Evolutionary conservation across 2,888 invertebrate genomes (phyloP).

Genomic region (Achlya flavicornis): DNA sequence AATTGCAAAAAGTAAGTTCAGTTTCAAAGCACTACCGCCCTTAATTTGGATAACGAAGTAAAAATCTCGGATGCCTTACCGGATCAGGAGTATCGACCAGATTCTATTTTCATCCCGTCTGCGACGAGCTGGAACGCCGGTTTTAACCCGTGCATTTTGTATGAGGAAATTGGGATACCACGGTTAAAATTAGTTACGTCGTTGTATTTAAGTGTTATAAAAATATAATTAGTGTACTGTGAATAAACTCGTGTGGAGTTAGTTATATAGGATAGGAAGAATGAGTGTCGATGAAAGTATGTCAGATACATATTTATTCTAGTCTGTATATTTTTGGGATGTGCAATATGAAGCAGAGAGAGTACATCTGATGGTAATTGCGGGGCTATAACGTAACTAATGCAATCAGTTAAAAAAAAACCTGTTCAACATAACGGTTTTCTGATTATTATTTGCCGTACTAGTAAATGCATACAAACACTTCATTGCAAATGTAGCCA

Average conservation of each 20-base stretch:
- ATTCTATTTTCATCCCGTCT: slow-evolving; percentile 14
- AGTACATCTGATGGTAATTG: too few relatives aligned
- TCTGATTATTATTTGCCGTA: too few relatives aligned
- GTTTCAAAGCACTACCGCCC: background rate
- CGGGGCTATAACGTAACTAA: too few relatives aligned
- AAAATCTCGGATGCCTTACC: slow-evolving; percentile 1
- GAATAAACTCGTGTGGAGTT: background rate
- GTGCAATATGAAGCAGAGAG: too few relatives aligned
- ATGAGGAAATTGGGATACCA: slow-evolving; percentile 20
- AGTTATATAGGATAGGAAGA: background rate
- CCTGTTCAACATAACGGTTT: too few relatives aligned
- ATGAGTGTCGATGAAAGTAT: too few relatives aligned
- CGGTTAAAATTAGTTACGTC: background rate
- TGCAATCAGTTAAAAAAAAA: too few relatives aligned
- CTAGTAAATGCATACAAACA: too few relatives aligned
- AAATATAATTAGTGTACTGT: background rate
- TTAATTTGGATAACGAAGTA: slow-evolving; percentile 6
- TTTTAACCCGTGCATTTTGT: slow-evolving; percentile 30
- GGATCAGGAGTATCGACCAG: slow-evolving; percentile 17
- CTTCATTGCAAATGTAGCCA: too few relatives aligned
- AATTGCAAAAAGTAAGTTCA: background rate
- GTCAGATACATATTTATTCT: too few relatives aligned
- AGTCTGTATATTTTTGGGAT: too few relatives aligned
- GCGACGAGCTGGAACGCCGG: slow-evolving; percentile 15
- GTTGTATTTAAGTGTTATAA: background rate